A percentile compares a stretch with the other conserved stretches of the same genome.
phyloP scores from a whole-genome alignment of 2,888 invertebrate genomes.

The Dynastes tityus region DNA sequence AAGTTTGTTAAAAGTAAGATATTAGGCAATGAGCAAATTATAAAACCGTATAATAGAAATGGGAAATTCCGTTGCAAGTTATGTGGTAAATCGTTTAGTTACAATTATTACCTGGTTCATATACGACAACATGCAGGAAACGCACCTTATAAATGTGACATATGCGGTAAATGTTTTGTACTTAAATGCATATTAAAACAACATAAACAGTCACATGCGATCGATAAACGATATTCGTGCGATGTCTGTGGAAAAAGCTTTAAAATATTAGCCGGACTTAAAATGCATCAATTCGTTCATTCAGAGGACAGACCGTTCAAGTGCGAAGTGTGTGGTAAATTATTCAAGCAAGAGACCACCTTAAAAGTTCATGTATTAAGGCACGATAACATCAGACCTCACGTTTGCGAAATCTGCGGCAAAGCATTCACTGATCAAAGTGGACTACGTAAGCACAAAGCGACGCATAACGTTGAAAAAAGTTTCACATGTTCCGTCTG shows the following conservation, averaged over 20 bases:
- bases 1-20: too few species aligned
- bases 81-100: slow-evolving; percentile 1
- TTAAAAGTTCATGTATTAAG: not conserved
- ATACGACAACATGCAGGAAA: not conserved
- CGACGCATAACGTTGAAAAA: slow-evolving; percentile 6
- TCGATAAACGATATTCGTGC: not conserved
- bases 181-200: not conserved
- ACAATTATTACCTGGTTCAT: not conserved
- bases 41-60: too few species aligned
- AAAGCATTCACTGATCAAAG: slow-evolving; percentile 6
- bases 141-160: slow-evolving; percentile 24
- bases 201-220: slow-evolving; percentile 6
- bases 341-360: not conserved
- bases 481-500: slow-evolving; percentile 12
- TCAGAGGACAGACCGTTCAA: not conserved
- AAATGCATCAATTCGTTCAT: not conserved
- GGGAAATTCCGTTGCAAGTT: not conserved
- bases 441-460: slow-evolving; percentile 8
- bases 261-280: not conserved
- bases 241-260: slow-evolving; percentile 1
- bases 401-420: slow-evolving; percentile 26
- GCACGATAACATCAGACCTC: not conserved
- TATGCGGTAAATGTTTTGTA: slow-evolving; percentile 9
- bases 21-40: too few species aligned
- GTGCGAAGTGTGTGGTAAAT: slow-evolving; percentile 27